Percentiles rank a stretch among this genome's conserved stretches.
phyloP scores from a whole-genome alignment of 2,888 invertebrate genomes.

The Rhingia campestris region DNA sequence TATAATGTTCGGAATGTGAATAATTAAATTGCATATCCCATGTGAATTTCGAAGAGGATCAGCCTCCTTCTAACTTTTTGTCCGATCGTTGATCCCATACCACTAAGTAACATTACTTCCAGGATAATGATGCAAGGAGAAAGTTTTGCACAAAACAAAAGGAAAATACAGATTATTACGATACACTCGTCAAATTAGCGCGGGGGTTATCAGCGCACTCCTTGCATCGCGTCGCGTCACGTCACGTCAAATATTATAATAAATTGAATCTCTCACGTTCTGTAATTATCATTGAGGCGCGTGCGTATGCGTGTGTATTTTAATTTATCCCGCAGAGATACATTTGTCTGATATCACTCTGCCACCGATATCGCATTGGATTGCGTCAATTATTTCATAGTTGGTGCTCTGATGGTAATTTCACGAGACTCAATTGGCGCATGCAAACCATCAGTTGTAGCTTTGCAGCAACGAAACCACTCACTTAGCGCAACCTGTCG shows the following conservation, averaged over 20 bases:
- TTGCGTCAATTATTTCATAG: constrained; percentile 72
- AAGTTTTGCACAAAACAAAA: constrained; percentile 15
- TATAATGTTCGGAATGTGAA: no score
- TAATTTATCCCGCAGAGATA: constrained; percentile 31
- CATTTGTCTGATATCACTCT: constrained; percentile 21
- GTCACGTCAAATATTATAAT: background rate
- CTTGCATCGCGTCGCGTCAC: background rate
- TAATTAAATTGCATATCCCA: no score
- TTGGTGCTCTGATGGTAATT: constrained; percentile 71
- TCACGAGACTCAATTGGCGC: constrained; percentile 61
- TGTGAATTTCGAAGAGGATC: no score
- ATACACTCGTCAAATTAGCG: constrained; percentile 23
- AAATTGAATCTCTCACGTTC: constrained; percentile 10
- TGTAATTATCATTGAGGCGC: constrained; percentile 16
- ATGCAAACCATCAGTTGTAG: constrained; percentile 56
- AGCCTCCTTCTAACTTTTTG: no score
- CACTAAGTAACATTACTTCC: background rate
- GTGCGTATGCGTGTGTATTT: constrained; percentile 20
- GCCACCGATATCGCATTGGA: constrained; percentile 53
- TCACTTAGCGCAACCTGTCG: constrained; percentile 71
- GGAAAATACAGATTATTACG: constrained; percentile 45
- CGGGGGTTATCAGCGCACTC: constrained; percentile 23
- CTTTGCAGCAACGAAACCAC: constrained; percentile 51
- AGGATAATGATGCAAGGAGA: constrained; percentile 38
- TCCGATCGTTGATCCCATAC: no score